Evolutionary conservation across 2,113 vertebrate species (phyloP).

Genomic region (Otis tarda): DNA sequence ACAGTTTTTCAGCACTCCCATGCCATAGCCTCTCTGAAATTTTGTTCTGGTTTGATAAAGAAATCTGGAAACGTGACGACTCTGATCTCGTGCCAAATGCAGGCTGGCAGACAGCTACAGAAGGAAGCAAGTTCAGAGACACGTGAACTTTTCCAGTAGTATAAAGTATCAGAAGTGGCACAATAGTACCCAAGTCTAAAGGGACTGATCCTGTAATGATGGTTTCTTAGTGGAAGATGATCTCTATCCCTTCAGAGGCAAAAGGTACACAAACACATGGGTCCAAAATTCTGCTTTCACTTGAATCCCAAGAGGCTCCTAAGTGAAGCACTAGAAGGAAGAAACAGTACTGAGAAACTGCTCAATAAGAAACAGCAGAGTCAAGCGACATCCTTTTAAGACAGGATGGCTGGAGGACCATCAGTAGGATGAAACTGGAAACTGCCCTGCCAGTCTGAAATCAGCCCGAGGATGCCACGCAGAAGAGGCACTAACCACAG

Average conservation of each 20-base stretch:
- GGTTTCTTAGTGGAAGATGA: background rate
- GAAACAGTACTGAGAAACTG: background rate
- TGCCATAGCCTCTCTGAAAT: background rate
- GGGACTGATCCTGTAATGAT: background rate
- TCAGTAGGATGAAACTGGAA: too few species aligned
- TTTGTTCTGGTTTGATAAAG: background rate
- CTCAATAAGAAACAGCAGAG: too few species aligned
- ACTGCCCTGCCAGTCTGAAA: too few species aligned
- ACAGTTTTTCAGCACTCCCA: background rate
- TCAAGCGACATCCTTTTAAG: too few species aligned
- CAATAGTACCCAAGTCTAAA: accelerated
- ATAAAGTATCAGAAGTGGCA: background rate
- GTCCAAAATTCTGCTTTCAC: background rate
- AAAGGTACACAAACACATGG: background rate
- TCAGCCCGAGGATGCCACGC: too few species aligned
- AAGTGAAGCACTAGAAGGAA: background rate
- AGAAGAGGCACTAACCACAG: too few species aligned
- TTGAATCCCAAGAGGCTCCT: accelerated
- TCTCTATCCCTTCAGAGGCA: background rate
- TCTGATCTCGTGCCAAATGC: background rate
- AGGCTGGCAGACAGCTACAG: background rate
- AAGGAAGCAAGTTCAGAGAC: too few species aligned
- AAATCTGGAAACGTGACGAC: background rate
- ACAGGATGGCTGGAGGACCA: too few species aligned
- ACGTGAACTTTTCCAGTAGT: background rate